These are phyloP conservation scores for Ennomos erosarius DNA, from an alignment of 2,888 invertebrate species.

Conservation along the genomic window DNA sequence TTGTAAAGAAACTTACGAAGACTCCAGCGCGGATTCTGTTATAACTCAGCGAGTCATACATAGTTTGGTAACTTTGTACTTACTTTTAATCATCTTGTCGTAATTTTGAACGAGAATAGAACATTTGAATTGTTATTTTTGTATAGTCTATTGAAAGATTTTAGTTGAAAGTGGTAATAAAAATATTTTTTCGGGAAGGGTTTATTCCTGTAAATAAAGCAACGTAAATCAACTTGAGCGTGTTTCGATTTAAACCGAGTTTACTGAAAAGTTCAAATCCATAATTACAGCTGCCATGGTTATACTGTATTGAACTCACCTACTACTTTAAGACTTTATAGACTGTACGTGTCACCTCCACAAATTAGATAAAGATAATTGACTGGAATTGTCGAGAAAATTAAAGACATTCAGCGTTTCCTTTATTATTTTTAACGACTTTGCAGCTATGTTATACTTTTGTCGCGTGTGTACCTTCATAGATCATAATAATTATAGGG, in stretches of 20 bases:
- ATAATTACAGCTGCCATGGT: neutral
- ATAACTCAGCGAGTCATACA: constrained; percentile 49
- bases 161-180: constrained; percentile 56
- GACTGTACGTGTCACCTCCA: too few relatives aligned
- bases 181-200: constrained; percentile 54
- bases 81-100: constrained; percentile 60
- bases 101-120: constrained; percentile 49
- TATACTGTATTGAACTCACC: neutral
- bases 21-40: constrained; percentile 64
- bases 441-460: too few relatives aligned
- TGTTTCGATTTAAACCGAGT: constrained; percentile 20
- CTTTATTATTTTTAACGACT: too few relatives aligned
- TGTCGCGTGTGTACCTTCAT: too few relatives aligned
- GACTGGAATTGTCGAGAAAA: too few relatives aligned
- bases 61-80: constrained; percentile 58
- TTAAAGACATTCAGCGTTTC: too few relatives aligned
- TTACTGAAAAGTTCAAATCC: constrained; percentile 10
- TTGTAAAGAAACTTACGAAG: constrained; percentile 86
- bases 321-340: neutral
- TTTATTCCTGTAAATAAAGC: constrained; percentile 52
- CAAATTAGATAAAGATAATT: too few relatives aligned
- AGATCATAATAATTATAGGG: too few relatives aligned
- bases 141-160: constrained; percentile 74
- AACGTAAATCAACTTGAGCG: constrained; percentile 34
- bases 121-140: constrained; percentile 71